A percentile compares a stretch with the other conserved stretches of the same genome.
Evolutionary conservation across 2,113 vertebrate species (phyloP).

Genomic region (Turnix velox): DNA sequence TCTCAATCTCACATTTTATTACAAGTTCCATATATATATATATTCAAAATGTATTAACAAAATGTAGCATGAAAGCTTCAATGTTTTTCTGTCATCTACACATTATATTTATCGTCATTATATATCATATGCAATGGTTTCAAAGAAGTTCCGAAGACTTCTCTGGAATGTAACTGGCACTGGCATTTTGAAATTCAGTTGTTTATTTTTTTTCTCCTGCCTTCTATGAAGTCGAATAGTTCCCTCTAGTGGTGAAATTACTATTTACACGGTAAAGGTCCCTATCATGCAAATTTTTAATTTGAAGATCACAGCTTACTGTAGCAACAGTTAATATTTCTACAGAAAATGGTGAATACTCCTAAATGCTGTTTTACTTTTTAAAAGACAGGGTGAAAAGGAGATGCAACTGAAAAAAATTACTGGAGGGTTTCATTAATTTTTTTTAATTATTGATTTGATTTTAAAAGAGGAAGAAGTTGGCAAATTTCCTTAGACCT

Average conservation of each 20-base stretch:
- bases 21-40: not conserved
- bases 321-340: not conserved
- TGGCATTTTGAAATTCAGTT: not conserved
- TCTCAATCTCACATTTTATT: not conserved
- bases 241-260: constrained; percentile 28
- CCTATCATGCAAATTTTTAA: fast-evolving
- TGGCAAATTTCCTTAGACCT: not conserved
- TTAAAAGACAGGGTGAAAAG: not conserved
- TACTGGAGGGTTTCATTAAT: not conserved
- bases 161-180: not conserved
- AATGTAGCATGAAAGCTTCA: not conserved
- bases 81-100: not conserved
- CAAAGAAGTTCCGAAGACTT: not conserved
- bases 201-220: not conserved
- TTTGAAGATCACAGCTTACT: fast-evolving
- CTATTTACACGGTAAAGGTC: not conserved
- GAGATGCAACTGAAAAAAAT: not conserved
- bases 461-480: not conserved
- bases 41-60: not conserved
- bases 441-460: not conserved
- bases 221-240: not conserved
- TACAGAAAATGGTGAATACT: not conserved
- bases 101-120: not conserved
- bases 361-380: not conserved
- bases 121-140: not conserved